Conservation (phyloP, 1,140 invertebrate species). For the Aphis gossypii region DNA sequence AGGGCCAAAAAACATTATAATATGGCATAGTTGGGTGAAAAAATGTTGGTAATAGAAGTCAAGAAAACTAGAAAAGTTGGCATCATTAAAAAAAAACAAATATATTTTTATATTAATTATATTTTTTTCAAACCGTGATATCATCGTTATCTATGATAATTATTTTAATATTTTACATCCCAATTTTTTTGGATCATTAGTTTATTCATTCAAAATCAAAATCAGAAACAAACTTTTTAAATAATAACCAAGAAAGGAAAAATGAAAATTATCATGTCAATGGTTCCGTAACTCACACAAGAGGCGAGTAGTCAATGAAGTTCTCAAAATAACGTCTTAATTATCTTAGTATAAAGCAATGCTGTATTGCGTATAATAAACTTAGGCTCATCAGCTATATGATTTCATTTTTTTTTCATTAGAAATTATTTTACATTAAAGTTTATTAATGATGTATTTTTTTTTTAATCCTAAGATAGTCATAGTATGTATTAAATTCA, state of each 20-base stretch:
- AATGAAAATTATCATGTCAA: too few species aligned
- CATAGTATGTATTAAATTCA: background rate
- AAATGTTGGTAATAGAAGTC: background rate
- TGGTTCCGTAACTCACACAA: too few species aligned
- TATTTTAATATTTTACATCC: too few species aligned
- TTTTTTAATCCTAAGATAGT: background rate
- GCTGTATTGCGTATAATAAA: background rate
- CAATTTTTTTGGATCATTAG: too few species aligned
- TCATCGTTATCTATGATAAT: too few species aligned
- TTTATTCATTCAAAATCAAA: too few species aligned
- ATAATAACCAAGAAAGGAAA: too few species aligned
- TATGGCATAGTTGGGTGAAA: background rate
- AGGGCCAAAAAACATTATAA: background rate
- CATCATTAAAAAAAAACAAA: background rate
- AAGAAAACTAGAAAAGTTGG: background rate
- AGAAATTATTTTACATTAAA: background rate
- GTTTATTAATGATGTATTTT: background rate
- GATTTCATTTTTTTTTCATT: background rate
- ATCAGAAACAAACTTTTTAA: too few species aligned
- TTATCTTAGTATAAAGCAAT: background rate
- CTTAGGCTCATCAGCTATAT: background rate
- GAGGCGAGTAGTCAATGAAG: too few species aligned
- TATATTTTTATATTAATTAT: background rate
- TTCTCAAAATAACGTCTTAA: background rate
- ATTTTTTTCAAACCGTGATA: background rate